Conservation (phyloP, 2,797 vertebrate species). For the Hozukius guyotensis region DNA sequence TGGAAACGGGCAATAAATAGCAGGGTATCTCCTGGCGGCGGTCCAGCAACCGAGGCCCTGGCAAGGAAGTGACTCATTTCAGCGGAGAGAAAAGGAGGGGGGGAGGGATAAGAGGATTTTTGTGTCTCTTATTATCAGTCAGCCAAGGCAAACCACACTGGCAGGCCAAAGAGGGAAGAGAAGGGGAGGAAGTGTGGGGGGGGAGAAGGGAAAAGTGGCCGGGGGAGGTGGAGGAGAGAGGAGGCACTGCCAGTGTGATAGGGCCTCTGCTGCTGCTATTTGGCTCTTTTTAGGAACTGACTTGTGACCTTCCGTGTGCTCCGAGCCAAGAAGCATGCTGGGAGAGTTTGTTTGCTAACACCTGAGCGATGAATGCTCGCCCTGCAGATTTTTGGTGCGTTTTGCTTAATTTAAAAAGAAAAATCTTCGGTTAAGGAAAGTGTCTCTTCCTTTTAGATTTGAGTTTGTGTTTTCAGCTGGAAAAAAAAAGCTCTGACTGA, state of each 20-base stretch:
- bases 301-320: conserved; percentile 48
- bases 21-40: conserved; percentile 83
- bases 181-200: conserved; percentile 41
- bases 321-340: conserved; percentile 57
- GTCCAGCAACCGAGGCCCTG: conserved; percentile 82
- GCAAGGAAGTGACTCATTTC: conserved; percentile 84
- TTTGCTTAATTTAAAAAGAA: conserved; percentile 11
- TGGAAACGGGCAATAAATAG: conserved; percentile 87
- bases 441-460: conserved; percentile 27
- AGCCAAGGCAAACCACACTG: conserved; percentile 88
- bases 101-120: conserved; percentile 82
- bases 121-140: conserved; percentile 89
- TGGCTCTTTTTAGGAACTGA: conserved; percentile 73
- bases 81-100: conserved; percentile 72
- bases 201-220: conserved; percentile 21
- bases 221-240: neutral
- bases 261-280: conserved; percentile 64
- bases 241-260: conserved; percentile 32
- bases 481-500: conserved; percentile 15
- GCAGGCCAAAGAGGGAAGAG: conserved; percentile 68
- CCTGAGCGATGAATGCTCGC: conserved; percentile 53
- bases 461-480: conserved; percentile 28
- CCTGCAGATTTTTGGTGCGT: conserved; percentile 9
- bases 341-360: conserved; percentile 63
- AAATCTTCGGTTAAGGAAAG: conserved; percentile 24